Evolutionary conservation across 1,140 invertebrate genomes (phyloP), one percentile per base, ranked within the genome.

Genomic region (Agrilus planipennis): DNA sequence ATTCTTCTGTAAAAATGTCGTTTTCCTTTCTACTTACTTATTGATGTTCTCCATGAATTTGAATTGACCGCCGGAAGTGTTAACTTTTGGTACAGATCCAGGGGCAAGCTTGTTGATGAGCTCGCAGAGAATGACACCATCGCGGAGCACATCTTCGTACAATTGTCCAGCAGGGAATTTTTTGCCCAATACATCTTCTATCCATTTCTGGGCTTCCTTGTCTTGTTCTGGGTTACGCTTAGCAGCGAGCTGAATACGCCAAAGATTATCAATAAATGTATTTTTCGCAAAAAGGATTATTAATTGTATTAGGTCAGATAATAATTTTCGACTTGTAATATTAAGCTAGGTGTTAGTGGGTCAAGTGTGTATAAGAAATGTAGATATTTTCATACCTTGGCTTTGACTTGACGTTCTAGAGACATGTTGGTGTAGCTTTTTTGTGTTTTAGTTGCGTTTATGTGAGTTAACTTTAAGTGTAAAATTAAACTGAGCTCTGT

Each of bases 41-140:
- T 84, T 88, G 59, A 92, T 86, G 70, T 94, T 94, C 68, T 94
- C 89, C 88, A 93, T 92, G 75, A 93, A 78, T 59, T 90, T 91
- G 76, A 93, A 94, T 55, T 89, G 85, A 55, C 84, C 83, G 39
- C 88, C 89, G 42, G 80, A 79, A 41, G 75, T 77, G 73, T 92
- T 89, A 66, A 92, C 84, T 65, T 91, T 93, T 56, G 73, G 57
- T 28, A 92, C 72, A 41, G 77, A 67, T 48, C 85, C 85, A 20
- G 89, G 89, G 39, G 73, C 67, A 41, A 94, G 62, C 61, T 84
- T 87, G 74, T 94, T 92, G 70, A 93, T 89, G 47, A 93, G 61
- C 68, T 84, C 77, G 77, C 89, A 94, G 30, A 93, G 74, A 49
- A 92, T 77, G 46, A 81, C 78, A 23, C 89, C 89, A 65, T 93